These are phyloP conservation scores for Moxostoma hubbsi DNA, from an alignment of 2,797 vertebrate genomes.

Conservation along the genomic window DNA sequence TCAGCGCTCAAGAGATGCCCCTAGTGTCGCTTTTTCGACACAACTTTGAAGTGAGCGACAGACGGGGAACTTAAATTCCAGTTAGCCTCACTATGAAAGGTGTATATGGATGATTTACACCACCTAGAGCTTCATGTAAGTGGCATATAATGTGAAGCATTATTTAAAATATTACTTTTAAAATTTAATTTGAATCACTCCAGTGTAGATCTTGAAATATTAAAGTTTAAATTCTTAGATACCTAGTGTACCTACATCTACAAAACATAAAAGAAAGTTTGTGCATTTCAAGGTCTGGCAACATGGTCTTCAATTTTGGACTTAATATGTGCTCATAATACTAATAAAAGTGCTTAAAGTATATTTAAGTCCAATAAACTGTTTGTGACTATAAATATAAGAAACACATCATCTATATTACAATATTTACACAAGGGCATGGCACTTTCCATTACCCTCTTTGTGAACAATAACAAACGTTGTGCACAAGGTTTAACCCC, in stretches of 20 bases:
- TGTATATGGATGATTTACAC: slow-evolving; percentile 5
- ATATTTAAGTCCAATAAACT: neutral
- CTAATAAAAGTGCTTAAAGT: neutral
- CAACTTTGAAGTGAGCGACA: no score
- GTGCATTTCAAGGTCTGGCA: no score
- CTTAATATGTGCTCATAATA: neutral
- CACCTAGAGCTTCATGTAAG: neutral
- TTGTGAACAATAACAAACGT: slow-evolving; percentile 38
- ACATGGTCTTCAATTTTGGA: neutral
- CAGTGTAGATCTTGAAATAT: no score
- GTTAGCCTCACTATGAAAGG: no score
- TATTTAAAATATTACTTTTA: neutral
- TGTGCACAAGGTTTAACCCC: slow-evolving; percentile 9
- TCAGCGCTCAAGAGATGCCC: no score
- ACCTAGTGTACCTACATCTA: no score
- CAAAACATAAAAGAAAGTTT: no score
- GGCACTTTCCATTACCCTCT: slow-evolving; percentile 31
- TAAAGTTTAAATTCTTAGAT: no score
- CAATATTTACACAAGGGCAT: slow-evolving; percentile 34
- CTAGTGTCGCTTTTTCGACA: no score
- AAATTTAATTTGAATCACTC: no score
- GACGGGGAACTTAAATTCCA: no score
- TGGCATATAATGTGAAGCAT: neutral
- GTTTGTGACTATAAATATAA: slow-evolving; percentile 15
- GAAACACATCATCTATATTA: neutral